Evolutionary conservation across 2,888 invertebrate species (phyloP).

Genomic region (Xestoiulus laeticollis): DNA sequence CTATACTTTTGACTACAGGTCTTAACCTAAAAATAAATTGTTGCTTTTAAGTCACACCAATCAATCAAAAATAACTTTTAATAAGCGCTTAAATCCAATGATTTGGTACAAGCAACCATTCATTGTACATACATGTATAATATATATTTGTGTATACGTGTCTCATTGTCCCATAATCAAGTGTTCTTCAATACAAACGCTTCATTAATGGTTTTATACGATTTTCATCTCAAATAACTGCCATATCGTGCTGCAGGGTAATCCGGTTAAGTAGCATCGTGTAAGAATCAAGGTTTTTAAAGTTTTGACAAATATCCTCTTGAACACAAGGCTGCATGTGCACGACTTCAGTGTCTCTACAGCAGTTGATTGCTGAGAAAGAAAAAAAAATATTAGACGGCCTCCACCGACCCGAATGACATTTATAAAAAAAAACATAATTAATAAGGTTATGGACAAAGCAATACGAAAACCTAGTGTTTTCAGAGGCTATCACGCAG

Average conservation of each 20-base stretch:
- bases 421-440: neutral
- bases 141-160: too few relatives aligned
- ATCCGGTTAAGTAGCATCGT: neutral
- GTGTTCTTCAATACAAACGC: neutral
- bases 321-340: conserved; percentile 9
- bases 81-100: too few relatives aligned
- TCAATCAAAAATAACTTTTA: too few relatives aligned
- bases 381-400: neutral
- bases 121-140: too few relatives aligned
- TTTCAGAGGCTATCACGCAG: neutral
- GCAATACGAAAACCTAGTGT: neutral
- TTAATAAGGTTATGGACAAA: conserved; percentile 1
- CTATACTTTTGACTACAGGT: too few relatives aligned
- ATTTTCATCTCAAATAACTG: neutral
- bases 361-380: neutral
- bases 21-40: too few relatives aligned
- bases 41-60: too few relatives aligned
- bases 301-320: conserved; percentile 1
- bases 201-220: neutral
- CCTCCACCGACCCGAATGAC: conserved; percentile 9
- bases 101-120: too few relatives aligned
- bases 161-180: neutral
- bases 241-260: neutral
- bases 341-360: neutral
- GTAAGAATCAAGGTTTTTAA: neutral